phyloP scores from a whole-genome alignment of 2,797 vertebrate genomes.

The Rallus crepitans region DNA sequence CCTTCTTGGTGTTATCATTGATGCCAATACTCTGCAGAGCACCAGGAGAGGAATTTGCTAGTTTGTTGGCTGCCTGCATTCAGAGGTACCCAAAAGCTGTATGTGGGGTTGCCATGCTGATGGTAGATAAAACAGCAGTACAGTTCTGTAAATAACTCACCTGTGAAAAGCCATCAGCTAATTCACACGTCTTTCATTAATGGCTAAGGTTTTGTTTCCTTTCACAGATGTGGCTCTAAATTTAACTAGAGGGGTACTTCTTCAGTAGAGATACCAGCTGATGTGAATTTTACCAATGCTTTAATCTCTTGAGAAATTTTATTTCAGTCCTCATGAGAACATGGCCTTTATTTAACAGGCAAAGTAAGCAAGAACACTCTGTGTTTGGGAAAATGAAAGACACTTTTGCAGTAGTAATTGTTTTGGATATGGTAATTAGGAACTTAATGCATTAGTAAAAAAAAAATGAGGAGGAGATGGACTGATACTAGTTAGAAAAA shows the following conservation, averaged over 20 bases:
- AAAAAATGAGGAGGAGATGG: not conserved
- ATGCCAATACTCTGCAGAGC: not conserved
- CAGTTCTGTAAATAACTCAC: not conserved
- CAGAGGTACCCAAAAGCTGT: not conserved
- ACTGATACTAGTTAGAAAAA: not conserved
- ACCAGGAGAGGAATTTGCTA: not conserved
- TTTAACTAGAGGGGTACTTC: not conserved
- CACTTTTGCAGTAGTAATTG: not conserved
- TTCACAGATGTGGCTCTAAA: not conserved
- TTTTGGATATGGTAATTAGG: not conserved
- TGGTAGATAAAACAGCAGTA: not conserved
- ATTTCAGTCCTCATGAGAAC: not conserved
- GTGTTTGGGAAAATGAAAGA: not conserved
- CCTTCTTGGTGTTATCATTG: not conserved
- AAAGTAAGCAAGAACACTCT: not conserved
- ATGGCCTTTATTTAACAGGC: not conserved
- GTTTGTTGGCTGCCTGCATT: not conserved
- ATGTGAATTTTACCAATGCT: not conserved
- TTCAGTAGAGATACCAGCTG: not conserved
- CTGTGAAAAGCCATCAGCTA: not conserved
- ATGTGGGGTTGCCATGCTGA: not conserved
- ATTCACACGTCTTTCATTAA: not conserved
- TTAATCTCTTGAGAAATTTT: not conserved
- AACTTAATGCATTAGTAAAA: not conserved
- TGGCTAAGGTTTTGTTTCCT: not conserved